phyloP scores from a whole-genome alignment of 2,888 invertebrate species.

The Aspidiotus rigidus region DNA sequence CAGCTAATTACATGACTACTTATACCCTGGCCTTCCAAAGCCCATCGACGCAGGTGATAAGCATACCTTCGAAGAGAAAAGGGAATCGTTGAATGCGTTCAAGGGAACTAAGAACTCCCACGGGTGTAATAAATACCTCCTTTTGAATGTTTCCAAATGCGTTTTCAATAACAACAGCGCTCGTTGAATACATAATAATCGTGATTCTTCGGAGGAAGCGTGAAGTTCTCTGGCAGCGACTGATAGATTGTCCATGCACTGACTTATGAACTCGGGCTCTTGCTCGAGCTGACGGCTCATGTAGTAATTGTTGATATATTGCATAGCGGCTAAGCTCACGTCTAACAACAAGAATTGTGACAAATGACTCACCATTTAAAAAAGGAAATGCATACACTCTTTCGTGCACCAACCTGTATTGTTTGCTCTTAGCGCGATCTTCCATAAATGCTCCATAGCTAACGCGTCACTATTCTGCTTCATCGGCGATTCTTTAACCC shows the following conservation, averaged over 20 bases:
- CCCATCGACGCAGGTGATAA: conserved; percentile 81
- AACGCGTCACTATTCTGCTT: conserved; percentile 34
- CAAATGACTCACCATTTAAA: background rate
- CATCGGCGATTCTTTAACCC: conserved; percentile 43
- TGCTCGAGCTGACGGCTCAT: conserved; percentile 84
- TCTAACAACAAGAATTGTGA: conserved; percentile 12
- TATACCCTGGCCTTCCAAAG: conserved; percentile 68
- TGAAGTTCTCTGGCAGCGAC: conserved; percentile 67
- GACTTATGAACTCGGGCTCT: conserved; percentile 84
- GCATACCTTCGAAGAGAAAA: conserved; percentile 54
- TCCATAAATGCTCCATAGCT: conserved; percentile 91
- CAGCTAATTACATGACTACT: conserved; percentile 60
- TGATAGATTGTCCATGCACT: conserved; percentile 84
- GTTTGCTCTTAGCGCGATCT: conserved; percentile 79
- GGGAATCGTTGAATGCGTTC: no score
- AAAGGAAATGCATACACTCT: background rate
- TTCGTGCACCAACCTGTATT: conserved; percentile 55
- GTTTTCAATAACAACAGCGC: conserved; percentile 79
- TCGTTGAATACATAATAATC: conserved; percentile 79
- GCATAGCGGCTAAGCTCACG: conserved; percentile 88
- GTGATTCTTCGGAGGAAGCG: conserved; percentile 59
- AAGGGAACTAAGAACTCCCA: no score
- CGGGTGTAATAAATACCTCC: conserved; percentile 48
- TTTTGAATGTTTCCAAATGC: conserved; percentile 83
- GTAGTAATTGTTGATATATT: conserved; percentile 87